These are phyloP conservation scores for Pseudolaguvia tuberculata DNA, from an alignment of 2,113 vertebrate species.

Conservation along the genomic window DNA sequence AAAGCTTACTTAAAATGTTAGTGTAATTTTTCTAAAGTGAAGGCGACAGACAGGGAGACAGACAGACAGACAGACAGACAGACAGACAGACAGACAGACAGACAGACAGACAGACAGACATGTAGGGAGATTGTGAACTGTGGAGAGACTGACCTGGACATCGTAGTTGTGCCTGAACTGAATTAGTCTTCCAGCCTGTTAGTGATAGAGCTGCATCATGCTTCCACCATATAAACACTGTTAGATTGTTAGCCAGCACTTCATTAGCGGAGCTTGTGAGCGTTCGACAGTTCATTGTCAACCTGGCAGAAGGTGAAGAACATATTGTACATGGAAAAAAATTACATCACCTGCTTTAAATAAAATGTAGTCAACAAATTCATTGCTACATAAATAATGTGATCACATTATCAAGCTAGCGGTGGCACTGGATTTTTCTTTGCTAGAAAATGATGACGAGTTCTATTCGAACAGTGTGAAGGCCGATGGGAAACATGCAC, in stretches of 20 bases:
- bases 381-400: slow-evolving; percentile 17
- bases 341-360: slow-evolving; percentile 16
- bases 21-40: not conserved
- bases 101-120: too few relatives aligned
- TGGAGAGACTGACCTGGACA: not conserved
- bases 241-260: slow-evolving; percentile 42
- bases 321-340: slow-evolving; percentile 28
- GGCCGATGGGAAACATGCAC: not conserved
- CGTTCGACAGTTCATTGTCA: slow-evolving; percentile 48
- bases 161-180: not conserved
- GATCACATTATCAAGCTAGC: not conserved
- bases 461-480: too few relatives aligned
- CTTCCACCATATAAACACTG: slow-evolving; percentile 45
- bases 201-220: slow-evolving; percentile 40
- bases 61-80: too few relatives aligned
- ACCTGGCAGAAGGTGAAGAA: slow-evolving; percentile 40
- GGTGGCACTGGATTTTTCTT: not conserved
- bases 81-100: too few relatives aligned
- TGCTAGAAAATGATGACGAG: not conserved
- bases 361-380: slow-evolving; percentile 9
- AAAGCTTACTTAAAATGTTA: too few relatives aligned
- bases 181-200: slow-evolving; percentile 43
- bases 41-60: not conserved
- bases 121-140: not conserved
- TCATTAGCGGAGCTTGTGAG: slow-evolving; percentile 38